Evolutionary conservation across 2,888 invertebrate genomes (phyloP), one percentile per base, ranked within the genome.

Genomic region (Physocephala rufipes): DNA sequence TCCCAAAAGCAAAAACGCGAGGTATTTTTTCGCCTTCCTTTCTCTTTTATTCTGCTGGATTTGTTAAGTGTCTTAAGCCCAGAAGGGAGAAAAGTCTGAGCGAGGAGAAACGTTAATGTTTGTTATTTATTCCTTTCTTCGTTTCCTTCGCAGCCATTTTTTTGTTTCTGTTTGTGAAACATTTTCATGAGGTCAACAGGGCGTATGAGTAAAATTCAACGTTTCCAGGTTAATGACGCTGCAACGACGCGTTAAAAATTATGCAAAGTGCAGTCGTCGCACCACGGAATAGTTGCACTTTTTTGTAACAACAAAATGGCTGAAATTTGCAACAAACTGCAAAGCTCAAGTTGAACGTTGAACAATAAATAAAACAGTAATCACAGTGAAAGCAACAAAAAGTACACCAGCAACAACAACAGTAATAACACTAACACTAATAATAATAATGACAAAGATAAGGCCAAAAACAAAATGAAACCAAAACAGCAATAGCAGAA

Each of bases 181-280:
- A 81, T 79, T 80, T 75, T 78, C 74, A 75, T 79, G 61, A 24
- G 61, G 75, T 75, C 75, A 79, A 76, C 78, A 70, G 71, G 73
- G 71, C 76, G 76, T 76, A 75, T 74, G 76, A 72, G 74, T 65
- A 75, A 75, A 75, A 73, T 76, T 75, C 63, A 36, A 36, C 36
- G 67, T 74, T 75, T 77, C 74, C 74, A 76, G 77, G 77, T 77
- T 77, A 78, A 76, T 76, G 76, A 76, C 73, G 77, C 77, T 75
- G 74, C 76, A 74, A 70, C 70, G 75, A 70, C 70, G 75, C 73
- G 75, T 74, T n/a, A n/a, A 75, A 76, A 77, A 74, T 75, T 76
- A 76, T 76, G 74, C 73, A 76, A 75, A 77, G 74, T 70, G 58
- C 64, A 21, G 45, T 36, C 36, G 36, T 36, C 36, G 36, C 36